Evolutionary conservation across 2,888 invertebrate genomes (phyloP), one percentile per base, ranked within the genome.

Genomic region (Tipula unca): DNA sequence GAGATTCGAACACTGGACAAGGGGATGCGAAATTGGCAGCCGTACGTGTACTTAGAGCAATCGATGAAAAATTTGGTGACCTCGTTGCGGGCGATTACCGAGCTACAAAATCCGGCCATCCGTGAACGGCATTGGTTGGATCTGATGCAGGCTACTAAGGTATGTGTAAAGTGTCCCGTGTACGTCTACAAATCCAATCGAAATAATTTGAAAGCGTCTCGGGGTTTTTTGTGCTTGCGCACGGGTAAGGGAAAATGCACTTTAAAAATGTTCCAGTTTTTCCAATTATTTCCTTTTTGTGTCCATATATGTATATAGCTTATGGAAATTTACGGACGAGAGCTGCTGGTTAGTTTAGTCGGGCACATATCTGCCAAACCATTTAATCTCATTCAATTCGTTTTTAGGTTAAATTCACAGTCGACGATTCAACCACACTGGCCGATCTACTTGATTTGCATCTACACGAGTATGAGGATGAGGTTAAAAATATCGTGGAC

Each of bases 121-220:
- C 93, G 96, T 87, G 97, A 98, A 87, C 93, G 98, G 84, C 98
- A 99, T 91, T 99, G 98, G 98, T 92, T 94, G 86, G 97, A 98
- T 89, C 92, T 99, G 20, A 98, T 98, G 97, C 94, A 94, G 89
- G 96, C 97, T 8, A 98, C 98, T 0, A 95, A 97, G 92, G 96
- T 96, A 88, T 89, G 88, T 48, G 86, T 82, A 48, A 17, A 48
- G 48, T 14, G 48, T 48, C 48, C 17, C 48, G 48, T 6, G n/a
- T n/a, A n/a, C n/a, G n/a, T n/a, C n/a, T n/a, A n/a, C n/a, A n/a
- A n/a, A n/a, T n/a, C n/a, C n/a, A n/a, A n/a, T n/a, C n/a, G n/a
- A n/a, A n/a, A n/a, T n/a, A n/a, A n/a, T n/a, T n/a, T n/a, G n/a
- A n/a, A n/a, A n/a, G n/a, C n/a, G n/a, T n/a, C n/a, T n/a, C n/a